Conservation (phyloP, 2,888 invertebrate genomes). For the Cataglyphis livida region DNA sequence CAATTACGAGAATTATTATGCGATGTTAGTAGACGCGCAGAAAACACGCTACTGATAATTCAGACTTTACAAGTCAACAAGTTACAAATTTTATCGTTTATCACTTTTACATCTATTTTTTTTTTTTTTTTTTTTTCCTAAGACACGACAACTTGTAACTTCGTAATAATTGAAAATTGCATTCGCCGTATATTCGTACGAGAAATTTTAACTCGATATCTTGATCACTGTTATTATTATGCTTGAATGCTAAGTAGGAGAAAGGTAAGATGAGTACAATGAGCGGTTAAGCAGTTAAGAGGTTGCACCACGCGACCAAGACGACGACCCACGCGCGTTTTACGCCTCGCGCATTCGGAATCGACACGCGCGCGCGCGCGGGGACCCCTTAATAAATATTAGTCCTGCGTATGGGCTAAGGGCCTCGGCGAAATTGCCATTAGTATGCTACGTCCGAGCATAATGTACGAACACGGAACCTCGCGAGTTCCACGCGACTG, state of each 20-base stretch:
- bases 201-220: constrained; percentile 15
- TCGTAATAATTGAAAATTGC: not conserved
- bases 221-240: constrained; percentile 45
- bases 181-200: not conserved
- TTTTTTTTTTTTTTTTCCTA: not conserved
- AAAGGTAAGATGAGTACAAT: constrained; percentile 54
- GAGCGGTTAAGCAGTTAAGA: constrained; percentile 46
- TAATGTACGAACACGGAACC: constrained; percentile 54
- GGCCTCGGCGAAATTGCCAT: constrained; percentile 67
- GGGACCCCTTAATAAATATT: constrained; percentile 47
- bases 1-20: constrained; percentile 2
- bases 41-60: not conserved
- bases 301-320: constrained; percentile 58
- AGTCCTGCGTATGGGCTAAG: constrained; percentile 49
- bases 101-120: not conserved
- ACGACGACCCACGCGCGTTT: constrained; percentile 77
- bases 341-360: constrained; percentile 78
- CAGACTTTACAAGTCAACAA: constrained; percentile 10
- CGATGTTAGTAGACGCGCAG: not conserved
- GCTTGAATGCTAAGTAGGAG: constrained; percentile 40
- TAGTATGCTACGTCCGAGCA: constrained; percentile 74
- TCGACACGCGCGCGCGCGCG: constrained; percentile 39
- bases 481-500: constrained; percentile 76
- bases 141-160: not conserved
- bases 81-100: not conserved